These are phyloP conservation scores for Pararge aegeria DNA, from an alignment of 1,140 invertebrate genomes.

Conservation along the genomic window DNA sequence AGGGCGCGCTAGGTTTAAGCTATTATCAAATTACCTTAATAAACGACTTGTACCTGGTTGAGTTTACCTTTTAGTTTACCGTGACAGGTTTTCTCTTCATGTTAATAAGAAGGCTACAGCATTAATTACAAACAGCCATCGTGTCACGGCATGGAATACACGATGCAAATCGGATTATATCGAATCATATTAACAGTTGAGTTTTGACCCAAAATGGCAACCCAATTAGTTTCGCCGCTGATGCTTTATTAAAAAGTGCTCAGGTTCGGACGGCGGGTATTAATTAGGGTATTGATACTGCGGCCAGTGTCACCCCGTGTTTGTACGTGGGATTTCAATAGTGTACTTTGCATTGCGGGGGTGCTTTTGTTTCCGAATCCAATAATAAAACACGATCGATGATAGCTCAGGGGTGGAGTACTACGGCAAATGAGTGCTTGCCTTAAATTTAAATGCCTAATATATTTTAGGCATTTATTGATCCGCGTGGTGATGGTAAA, in stretches of 20 bases:
- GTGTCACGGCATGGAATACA: neutral
- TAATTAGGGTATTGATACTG: slow-evolving; percentile 47
- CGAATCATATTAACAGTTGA: slow-evolving; percentile 10
- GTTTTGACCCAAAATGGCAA: slow-evolving; percentile 20
- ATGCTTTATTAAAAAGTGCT: slow-evolving; percentile 39
- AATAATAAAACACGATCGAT: slow-evolving; percentile 8
- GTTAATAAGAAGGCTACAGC: no score
- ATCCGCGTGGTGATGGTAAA: no score
- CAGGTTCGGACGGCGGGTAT: slow-evolving; percentile 28
- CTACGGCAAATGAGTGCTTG: no score
- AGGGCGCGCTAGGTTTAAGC: no score
- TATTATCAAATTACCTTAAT: no score
- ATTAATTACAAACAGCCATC: neutral
- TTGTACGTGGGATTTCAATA: slow-evolving; percentile 7
- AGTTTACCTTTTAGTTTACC: no score
- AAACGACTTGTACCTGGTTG: no score
- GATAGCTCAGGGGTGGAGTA: no score
- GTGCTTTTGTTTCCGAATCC: slow-evolving; percentile 12
- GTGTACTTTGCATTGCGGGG: neutral
- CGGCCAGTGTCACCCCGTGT: slow-evolving; percentile 18
- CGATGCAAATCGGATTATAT: slow-evolving; percentile 13
- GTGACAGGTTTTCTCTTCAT: no score
- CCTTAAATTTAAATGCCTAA: no score
- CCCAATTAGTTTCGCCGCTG: slow-evolving; percentile 23
- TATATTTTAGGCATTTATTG: no score